Evolutionary conservation across 2,113 vertebrate genomes (phyloP).

Genomic region (Dryoscopus gambensis): DNA sequence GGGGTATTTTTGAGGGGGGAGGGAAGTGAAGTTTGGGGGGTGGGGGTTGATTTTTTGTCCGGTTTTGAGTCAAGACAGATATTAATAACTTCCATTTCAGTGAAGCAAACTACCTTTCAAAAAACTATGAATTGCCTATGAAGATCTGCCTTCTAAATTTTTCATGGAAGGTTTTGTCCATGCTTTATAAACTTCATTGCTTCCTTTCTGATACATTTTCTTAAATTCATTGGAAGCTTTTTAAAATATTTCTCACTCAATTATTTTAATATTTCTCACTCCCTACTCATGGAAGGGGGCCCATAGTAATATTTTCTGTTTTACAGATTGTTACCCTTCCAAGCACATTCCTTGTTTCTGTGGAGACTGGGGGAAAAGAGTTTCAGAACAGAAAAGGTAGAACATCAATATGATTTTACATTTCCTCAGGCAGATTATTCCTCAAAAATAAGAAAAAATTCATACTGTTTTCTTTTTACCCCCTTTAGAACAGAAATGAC

Average conservation of each 20-base stretch:
- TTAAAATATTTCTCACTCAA: neutral
- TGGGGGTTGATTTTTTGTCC: neutral
- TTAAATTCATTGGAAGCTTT: neutral
- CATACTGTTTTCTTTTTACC: neutral
- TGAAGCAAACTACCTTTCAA: neutral
- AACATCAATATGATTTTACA: neutral
- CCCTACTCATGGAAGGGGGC: neutral
- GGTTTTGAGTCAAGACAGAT: neutral
- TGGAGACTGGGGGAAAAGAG: neutral
- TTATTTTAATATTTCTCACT: neutral
- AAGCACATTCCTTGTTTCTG: neutral
- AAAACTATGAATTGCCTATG: neutral
- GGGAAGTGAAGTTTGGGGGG: fast-evolving
- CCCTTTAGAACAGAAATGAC: neutral
- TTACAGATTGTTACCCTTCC: neutral
- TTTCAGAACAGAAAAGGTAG: neutral
- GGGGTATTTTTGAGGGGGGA: neutral
- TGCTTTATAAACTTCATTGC: neutral
- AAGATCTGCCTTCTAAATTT: neutral
- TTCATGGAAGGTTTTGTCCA: neutral
- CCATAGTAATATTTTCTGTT: neutral
- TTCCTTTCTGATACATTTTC: neutral
- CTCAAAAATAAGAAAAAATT: neutral
- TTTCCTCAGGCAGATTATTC: neutral
- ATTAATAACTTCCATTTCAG: neutral